These are phyloP conservation scores for Lytechinus variegatus DNA, from an alignment of 35 echinoderm and acorn worm genomes.

Conservation along the genomic window DNA sequence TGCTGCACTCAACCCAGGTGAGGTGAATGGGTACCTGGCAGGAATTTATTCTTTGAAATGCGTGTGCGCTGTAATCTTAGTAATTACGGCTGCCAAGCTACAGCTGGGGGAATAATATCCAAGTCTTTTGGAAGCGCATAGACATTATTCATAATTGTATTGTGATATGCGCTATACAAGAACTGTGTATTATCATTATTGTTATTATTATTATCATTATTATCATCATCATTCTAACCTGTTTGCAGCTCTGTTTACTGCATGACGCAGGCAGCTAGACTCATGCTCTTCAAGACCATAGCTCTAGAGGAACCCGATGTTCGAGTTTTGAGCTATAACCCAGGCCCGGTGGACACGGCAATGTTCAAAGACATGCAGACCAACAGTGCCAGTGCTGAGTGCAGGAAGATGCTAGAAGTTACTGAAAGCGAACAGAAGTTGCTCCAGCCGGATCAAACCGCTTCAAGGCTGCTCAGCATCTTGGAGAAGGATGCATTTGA, in stretches of 20 bases:
- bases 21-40: too few species aligned
- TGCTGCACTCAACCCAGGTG: too few species aligned
- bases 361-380: conserved; percentile 54
- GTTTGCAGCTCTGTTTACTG: conserved; percentile 59
- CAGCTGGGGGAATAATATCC: too few species aligned
- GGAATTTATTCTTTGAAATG: too few species aligned
- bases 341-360: conserved; percentile 66
- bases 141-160: too few species aligned
- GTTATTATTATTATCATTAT: too few species aligned
- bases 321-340: conserved; percentile 69
- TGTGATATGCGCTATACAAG: too few species aligned
- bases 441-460: conserved; percentile 45
- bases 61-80: too few species aligned
- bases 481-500: conserved; percentile 60
- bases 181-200: too few species aligned
- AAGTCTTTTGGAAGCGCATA: too few species aligned
- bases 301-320: conserved; percentile 68
- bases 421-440: not conserved
- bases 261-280: conserved; percentile 64
- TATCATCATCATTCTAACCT: too few species aligned
- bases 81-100: too few species aligned
- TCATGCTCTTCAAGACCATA: conserved; percentile 71
- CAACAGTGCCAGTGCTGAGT: not conserved
- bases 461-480: conserved; percentile 30
- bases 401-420: conserved; percentile 14